These are phyloP conservation scores for Poeciliopsis presidionis DNA, from an alignment of 2,797 vertebrate genomes.

Conservation along the genomic window DNA sequence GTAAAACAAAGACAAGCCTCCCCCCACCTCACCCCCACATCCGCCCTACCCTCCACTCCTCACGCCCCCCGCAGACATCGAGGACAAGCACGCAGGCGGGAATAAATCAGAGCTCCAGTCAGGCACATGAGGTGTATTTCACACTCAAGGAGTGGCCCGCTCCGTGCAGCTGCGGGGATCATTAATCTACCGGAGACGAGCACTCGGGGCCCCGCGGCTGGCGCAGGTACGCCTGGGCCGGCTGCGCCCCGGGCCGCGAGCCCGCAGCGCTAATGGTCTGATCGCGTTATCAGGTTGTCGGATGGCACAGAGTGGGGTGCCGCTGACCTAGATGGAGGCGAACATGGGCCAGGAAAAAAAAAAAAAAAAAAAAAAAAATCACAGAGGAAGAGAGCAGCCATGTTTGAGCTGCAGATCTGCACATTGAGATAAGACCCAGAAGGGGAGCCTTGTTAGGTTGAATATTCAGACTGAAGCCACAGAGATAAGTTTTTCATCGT, in stretches of 20 bases:
- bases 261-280: slow-evolving; percentile 58
- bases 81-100: slow-evolving; percentile 61
- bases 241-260: slow-evolving; percentile 38
- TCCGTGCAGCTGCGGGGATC: slow-evolving; percentile 53
- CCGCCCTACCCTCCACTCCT: too few relatives aligned
- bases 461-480: slow-evolving; percentile 41
- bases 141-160: slow-evolving; percentile 75
- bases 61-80: slow-evolving; percentile 42
- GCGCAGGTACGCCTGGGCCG: slow-evolving; percentile 61
- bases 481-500: slow-evolving; percentile 48
- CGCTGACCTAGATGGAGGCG: slow-evolving; percentile 63
- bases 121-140: slow-evolving; percentile 80
- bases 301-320: slow-evolving; percentile 39
- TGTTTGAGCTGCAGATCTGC: slow-evolving; percentile 43
- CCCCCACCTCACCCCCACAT: too few relatives aligned
- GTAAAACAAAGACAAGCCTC: slow-evolving; percentile 62
- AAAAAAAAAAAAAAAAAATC: slow-evolving; percentile 11
- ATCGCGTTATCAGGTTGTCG: slow-evolving; percentile 67
- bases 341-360: slow-evolving; percentile 42
- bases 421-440: slow-evolving; percentile 26
- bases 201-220: slow-evolving; percentile 59
- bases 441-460: slow-evolving; percentile 21
- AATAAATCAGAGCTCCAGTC: slow-evolving; percentile 82
- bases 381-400: slow-evolving; percentile 7
- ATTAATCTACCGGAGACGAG: slow-evolving; percentile 76